These are phyloP conservation scores for Musca vetustissima DNA, from an alignment of 1,140 invertebrate species.

Conservation along the genomic window DNA sequence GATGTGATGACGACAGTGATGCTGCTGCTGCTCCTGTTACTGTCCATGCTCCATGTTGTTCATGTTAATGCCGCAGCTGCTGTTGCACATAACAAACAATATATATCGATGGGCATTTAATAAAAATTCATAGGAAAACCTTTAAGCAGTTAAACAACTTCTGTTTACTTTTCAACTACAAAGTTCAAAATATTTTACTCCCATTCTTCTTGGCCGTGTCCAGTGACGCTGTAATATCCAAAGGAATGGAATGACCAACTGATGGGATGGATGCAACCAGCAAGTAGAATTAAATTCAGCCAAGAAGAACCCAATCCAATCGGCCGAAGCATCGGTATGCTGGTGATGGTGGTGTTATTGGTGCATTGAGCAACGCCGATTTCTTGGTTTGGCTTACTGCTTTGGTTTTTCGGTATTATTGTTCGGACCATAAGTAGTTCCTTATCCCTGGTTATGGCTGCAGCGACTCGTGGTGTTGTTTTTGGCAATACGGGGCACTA, in stretches of 20 bases:
- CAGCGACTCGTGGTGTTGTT: neutral
- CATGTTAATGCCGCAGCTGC: neutral
- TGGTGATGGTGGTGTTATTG: neutral
- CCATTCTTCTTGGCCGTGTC: neutral
- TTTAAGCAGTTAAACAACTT: conserved; percentile 17
- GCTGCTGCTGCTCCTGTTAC: neutral
- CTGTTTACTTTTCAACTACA: conserved; percentile 2
- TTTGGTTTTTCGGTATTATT: neutral
- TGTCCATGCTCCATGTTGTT: no score
- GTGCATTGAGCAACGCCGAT: neutral
- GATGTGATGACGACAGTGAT: neutral
- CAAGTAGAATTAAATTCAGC: neutral
- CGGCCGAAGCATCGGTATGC: neutral
- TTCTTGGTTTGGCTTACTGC: neutral
- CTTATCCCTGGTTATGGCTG: no score
- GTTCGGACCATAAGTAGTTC: no score
- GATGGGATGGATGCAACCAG: neutral
- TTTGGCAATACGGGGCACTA: conserved; percentile 25
- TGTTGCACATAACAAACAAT: neutral
- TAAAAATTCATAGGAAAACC: conserved; percentile 21
- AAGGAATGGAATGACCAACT: neutral
- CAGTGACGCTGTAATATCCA: neutral
- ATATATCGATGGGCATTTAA: conserved; percentile 19
- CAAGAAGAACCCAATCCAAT: neutral
- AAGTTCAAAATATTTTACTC: conserved; percentile 14